phyloP scores from a whole-genome alignment of 2,797 vertebrate species.

The Pangasius sanitwongsei region DNA sequence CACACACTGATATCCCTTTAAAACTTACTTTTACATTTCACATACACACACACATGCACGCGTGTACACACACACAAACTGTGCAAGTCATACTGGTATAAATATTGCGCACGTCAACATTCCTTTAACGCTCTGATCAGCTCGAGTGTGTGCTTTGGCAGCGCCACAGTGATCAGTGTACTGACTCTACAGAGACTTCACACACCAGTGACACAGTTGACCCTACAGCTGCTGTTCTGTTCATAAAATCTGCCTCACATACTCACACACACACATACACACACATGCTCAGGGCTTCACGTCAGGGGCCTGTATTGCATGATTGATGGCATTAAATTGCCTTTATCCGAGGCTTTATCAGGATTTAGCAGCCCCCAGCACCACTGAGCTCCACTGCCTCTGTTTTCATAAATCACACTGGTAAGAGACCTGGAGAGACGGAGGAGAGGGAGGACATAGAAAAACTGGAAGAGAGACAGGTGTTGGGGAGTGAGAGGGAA shows the following conservation, averaged over 20 bases:
- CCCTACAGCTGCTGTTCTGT: slow-evolving; percentile 7
- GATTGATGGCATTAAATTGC: slow-evolving; percentile 85
- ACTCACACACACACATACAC: not conserved
- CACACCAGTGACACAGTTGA: slow-evolving; percentile 26
- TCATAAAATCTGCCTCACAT: slow-evolving; percentile 25
- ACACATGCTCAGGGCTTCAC: slow-evolving; percentile 65
- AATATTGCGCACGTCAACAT: slow-evolving; percentile 29
- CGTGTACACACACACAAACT: not conserved
- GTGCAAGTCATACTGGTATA: not conserved
- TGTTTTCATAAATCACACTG: slow-evolving; percentile 79
- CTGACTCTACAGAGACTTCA: slow-evolving; percentile 8
- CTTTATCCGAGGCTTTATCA: slow-evolving; percentile 82
- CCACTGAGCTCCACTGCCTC: slow-evolving; percentile 70
- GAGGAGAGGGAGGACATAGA: slow-evolving; percentile 1
- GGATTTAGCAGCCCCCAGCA: slow-evolving; percentile 78
- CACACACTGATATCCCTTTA: not conserved
- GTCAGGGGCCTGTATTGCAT: slow-evolving; percentile 70
- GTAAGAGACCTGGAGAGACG: slow-evolving; percentile 50
- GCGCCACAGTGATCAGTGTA: not conserved
- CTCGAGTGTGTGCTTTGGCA: slow-evolving; percentile 6
- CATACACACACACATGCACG: not conserved
- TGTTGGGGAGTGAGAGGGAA: not conserved
- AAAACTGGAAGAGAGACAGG: slow-evolving; percentile 3
- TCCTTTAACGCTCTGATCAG: not conserved
- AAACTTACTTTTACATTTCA: not conserved